Percentiles rank a stretch among this genome's conserved stretches.
phyloP scores from a whole-genome alignment of 2,797 vertebrate species.

The Gobio occitaniae region DNA sequence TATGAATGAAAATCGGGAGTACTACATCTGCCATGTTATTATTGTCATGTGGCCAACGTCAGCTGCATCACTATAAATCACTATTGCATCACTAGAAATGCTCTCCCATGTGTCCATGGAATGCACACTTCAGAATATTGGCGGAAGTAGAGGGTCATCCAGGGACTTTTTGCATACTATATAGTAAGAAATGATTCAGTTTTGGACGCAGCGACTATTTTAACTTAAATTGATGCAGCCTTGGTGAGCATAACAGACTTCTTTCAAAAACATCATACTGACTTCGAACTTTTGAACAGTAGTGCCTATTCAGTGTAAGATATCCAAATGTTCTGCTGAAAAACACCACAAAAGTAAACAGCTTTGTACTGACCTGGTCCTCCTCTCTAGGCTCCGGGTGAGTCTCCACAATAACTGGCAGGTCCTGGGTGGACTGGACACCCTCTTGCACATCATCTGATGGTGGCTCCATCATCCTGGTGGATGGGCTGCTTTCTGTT shows the following conservation, averaged over 20 bases:
- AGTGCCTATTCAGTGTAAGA: background rate
- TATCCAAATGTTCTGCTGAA: background rate
- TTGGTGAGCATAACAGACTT: background rate
- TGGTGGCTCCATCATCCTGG: conserved; percentile 73
- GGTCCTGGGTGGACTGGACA: conserved; percentile 48
- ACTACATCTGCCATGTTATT: no score
- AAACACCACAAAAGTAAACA: background rate
- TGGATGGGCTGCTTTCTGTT: conserved; percentile 68
- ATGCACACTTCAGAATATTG: no score
- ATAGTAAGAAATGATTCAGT: no score
- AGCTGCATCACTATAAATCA: no score
- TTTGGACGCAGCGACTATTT: no score
- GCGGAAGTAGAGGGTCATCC: no score
- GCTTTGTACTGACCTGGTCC: conserved; percentile 69
- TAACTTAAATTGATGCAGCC: background rate
- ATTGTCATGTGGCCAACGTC: no score
- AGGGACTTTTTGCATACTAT: no score
- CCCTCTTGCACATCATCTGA: conserved; percentile 66
- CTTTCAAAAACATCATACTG: background rate
- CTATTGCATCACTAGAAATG: no score
- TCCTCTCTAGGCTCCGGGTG: conserved; percentile 73
- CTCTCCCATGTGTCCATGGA: no score
- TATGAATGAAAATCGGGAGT: no score
- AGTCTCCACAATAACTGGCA: conserved; percentile 73
- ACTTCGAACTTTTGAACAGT: background rate